phyloP scores from a whole-genome alignment of 2,888 invertebrate genomes.

The Athetis lepigone region DNA sequence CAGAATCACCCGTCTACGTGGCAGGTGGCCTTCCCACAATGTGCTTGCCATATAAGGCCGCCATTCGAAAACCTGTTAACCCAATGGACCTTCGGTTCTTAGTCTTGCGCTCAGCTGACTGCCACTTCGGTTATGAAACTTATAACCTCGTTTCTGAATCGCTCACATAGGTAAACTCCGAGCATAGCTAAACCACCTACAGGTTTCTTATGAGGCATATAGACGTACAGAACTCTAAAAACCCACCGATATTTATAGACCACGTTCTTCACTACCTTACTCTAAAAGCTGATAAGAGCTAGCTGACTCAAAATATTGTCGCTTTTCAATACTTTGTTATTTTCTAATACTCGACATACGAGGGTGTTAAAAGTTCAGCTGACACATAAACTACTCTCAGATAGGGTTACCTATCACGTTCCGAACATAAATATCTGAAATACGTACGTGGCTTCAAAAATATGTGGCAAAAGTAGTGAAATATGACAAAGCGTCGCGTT shows the following conservation, averaged over 20 bases:
- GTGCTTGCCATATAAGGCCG: no score
- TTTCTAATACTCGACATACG: constrained; percentile 3
- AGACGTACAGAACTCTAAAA: no score
- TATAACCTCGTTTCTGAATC: background rate
- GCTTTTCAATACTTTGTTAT: background rate
- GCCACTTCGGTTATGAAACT: no score
- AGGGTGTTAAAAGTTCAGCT: constrained; percentile 4
- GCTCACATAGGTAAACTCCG: background rate
- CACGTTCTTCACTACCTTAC: background rate
- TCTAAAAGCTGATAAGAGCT: background rate
- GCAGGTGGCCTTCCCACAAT: no score
- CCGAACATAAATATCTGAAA: constrained; percentile 11
- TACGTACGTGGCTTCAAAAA: background rate
- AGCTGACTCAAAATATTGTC: background rate
- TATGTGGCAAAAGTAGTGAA: background rate
- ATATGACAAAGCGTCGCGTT: no score
- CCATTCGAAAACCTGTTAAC: no score
- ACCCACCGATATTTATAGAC: no score
- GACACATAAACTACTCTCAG: background rate
- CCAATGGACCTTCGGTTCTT: no score
- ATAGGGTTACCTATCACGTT: constrained; percentile 18
- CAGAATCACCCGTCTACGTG: no score
- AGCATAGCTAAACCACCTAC: no score
- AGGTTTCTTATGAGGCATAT: no score
- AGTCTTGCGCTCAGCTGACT: no score